Percentiles rank a stretch among this genome's conserved stretches.
Conservation (phyloP, 2,888 invertebrate genomes). For the Pterobdella sp. region DNA sequence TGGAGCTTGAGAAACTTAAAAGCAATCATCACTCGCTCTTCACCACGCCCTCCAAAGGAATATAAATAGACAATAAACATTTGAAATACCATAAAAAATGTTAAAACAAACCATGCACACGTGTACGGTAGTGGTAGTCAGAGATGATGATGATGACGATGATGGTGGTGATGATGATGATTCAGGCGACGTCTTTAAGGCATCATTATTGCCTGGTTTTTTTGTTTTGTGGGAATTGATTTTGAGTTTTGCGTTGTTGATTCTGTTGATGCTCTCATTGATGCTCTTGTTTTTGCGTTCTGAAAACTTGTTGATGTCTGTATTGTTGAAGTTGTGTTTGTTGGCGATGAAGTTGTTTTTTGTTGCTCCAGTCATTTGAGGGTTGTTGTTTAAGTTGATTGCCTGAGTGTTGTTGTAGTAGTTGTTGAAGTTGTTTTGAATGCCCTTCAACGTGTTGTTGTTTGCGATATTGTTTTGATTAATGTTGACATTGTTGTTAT, state of each 20-base stretch:
- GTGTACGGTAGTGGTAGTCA: constrained; percentile 42
- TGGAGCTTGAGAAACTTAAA: too few species aligned
- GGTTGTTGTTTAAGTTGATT: background rate
- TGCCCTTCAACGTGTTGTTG: constrained; percentile 4
- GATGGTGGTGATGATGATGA: constrained; percentile 8
- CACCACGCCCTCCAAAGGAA: background rate
- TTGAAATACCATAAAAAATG: background rate
- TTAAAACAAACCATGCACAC: constrained; percentile 37
- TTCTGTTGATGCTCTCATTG: constrained; percentile 11
- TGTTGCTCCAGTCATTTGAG: constrained; percentile 12
- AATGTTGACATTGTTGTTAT: background rate
- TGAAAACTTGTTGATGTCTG: background rate
- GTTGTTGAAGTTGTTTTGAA: background rate
- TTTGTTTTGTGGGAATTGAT: background rate
- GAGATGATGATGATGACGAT: constrained; percentile 41
- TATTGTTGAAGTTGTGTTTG: background rate
- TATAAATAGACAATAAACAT: background rate
- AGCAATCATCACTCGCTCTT: background rate
- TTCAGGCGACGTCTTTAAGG: background rate
- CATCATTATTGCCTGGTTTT: background rate
- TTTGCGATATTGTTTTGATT: background rate
- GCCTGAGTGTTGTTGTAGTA: background rate
- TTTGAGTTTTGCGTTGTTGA: background rate
- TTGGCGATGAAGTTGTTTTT: background rate
- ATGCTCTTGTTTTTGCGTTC: background rate